These are phyloP conservation scores for Melanostoma mellinum DNA, from an alignment of 2,888 invertebrate species.

Conservation along the genomic window DNA sequence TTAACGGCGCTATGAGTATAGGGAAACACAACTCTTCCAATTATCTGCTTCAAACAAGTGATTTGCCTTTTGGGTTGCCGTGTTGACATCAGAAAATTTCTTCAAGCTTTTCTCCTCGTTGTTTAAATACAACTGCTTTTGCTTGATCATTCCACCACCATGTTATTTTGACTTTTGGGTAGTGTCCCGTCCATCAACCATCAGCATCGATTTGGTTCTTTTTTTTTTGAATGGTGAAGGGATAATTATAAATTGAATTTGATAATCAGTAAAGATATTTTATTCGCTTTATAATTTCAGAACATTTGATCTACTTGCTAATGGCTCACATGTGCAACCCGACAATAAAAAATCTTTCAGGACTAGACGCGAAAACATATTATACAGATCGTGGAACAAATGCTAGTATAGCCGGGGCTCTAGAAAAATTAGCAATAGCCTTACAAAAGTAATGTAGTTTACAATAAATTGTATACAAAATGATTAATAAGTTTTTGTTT, in stretches of 20 bases:
- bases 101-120: too few species aligned
- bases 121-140: too few species aligned
- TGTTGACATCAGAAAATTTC: too few species aligned
- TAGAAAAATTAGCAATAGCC: slow-evolving; percentile 76
- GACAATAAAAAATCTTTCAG: slow-evolving; percentile 77
- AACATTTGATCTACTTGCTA: slow-evolving; percentile 79
- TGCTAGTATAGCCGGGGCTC: slow-evolving; percentile 76
- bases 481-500: background rate
- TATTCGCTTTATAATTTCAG: slow-evolving; percentile 70
- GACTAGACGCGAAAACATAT: slow-evolving; percentile 78
- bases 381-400: slow-evolving; percentile 76
- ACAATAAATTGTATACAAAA: slow-evolving; percentile 11
- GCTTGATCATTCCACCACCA: too few species aligned
- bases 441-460: slow-evolving; percentile 71
- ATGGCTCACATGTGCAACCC: slow-evolving; percentile 79
- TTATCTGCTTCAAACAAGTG: too few species aligned
- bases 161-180: too few species aligned
- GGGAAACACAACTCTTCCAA: too few species aligned
- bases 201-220: too few species aligned
- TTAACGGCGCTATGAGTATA: too few species aligned
- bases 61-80: too few species aligned
- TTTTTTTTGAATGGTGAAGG: background rate
- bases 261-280: background rate
- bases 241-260: background rate
- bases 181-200: too few species aligned